Conservation (phyloP, 2,797 vertebrate genomes). For the Vespertilio murinus region DNA sequence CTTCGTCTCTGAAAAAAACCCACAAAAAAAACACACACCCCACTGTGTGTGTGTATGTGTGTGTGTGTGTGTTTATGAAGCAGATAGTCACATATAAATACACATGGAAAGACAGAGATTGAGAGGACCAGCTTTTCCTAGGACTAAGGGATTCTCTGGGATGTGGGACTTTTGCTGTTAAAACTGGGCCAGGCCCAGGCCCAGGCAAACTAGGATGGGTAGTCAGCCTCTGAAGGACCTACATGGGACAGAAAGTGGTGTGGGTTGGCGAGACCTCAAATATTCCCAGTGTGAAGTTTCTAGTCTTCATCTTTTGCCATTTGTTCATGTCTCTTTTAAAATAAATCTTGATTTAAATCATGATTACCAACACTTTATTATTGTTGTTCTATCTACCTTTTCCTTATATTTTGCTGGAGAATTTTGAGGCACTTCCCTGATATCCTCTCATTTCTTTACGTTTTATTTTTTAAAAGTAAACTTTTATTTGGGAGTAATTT, state of each 20-base stretch:
- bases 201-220: background rate
- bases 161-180: background rate
- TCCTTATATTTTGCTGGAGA: background rate
- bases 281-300: background rate
- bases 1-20: background rate
- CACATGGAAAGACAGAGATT: background rate
- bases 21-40: background rate
- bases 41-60: background rate
- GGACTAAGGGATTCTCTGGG: background rate
- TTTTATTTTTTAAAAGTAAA: conserved; percentile 20
- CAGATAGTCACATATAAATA: background rate
- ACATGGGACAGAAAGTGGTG: background rate
- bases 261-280: background rate
- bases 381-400: background rate
- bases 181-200: background rate
- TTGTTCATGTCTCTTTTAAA: background rate
- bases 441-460: background rate
- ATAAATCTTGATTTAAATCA: background rate
- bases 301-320: background rate
- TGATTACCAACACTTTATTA: background rate
- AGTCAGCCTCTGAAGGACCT: background rate
- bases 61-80: background rate
- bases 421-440: conserved; percentile 29
- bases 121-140: background rate
- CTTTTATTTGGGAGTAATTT: conserved; percentile 31